A percentile compares a stretch with the other conserved stretches of the same genome.
These are phyloP conservation scores for Axis porcinus DNA, from an alignment of 2,113 vertebrate species.

Conservation along the genomic window DNA sequence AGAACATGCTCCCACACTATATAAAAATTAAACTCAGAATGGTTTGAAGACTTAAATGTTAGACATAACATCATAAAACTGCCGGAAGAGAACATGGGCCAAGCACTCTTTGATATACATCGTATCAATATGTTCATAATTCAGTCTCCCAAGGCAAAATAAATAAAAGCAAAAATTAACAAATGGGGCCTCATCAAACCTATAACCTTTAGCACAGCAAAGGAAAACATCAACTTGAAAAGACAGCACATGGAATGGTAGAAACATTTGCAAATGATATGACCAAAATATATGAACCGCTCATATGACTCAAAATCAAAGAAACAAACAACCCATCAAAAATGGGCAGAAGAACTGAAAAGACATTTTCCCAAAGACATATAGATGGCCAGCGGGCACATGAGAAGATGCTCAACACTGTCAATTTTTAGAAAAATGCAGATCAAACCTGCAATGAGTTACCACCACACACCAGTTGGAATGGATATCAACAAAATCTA, in stretches of 20 bases:
- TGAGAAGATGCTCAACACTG: not conserved
- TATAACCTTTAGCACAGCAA: not conserved
- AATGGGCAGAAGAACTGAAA: not conserved
- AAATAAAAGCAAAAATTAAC: not conserved
- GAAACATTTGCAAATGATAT: not conserved
- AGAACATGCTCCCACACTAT: not conserved
- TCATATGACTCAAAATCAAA: not conserved
- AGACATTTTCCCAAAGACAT: not conserved
- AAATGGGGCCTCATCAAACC: no score
- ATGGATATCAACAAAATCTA: not conserved
- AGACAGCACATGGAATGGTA: not conserved
- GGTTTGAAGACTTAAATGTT: not conserved
- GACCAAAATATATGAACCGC: not conserved
- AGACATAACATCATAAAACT: not conserved
- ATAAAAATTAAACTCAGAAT: not conserved
- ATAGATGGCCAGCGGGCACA: not conserved
- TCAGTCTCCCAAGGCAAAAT: not conserved
- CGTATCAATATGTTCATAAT: not conserved
- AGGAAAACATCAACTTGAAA: not conserved
- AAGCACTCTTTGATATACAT: not conserved
- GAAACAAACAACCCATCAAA: not conserved
- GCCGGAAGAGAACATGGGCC: not conserved
- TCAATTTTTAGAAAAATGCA: no score
- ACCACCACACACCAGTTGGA: not conserved
- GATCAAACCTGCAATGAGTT: not conserved